Conservation (phyloP, 2,888 invertebrate genomes). For the Ormyrus thymus region DNA sequence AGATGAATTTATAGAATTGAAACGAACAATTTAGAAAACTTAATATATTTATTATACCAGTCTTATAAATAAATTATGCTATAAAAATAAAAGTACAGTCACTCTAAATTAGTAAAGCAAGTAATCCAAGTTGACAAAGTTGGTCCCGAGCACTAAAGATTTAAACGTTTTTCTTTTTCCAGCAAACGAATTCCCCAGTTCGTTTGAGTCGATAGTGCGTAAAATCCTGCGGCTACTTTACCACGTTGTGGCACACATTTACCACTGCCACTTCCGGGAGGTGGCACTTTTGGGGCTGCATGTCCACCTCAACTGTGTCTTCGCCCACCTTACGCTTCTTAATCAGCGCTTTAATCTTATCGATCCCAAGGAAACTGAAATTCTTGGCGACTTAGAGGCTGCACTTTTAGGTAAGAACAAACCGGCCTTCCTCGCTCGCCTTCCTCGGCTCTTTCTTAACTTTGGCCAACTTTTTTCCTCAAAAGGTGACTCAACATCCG, state of each 20-base stretch:
- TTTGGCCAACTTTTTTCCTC: slow-evolving; percentile 46
- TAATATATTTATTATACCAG: too few relatives aligned
- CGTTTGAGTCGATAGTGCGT: slow-evolving; percentile 95
- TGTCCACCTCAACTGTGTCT: slow-evolving; percentile 97
- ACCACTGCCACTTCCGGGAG: slow-evolving; percentile 98
- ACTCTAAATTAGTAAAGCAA: too few relatives aligned
- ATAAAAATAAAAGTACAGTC: too few relatives aligned
- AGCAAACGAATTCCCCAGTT: slow-evolving; percentile 95
- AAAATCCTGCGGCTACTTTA: slow-evolving; percentile 97
- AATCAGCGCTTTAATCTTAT: slow-evolving; percentile 92
- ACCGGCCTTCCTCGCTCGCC: neutral
- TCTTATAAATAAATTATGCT: too few relatives aligned
- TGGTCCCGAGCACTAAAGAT: too few relatives aligned
- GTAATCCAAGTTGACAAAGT: too few relatives aligned
- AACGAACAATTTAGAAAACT: too few relatives aligned
- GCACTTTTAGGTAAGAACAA: slow-evolving; percentile 78
- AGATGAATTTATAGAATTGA: too few relatives aligned
- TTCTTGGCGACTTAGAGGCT: slow-evolving; percentile 92
- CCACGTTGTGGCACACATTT: slow-evolving; percentile 98
- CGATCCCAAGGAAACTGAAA: slow-evolving; percentile 96
- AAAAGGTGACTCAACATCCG: slow-evolving; percentile 71
- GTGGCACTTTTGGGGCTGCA: slow-evolving; percentile 94
- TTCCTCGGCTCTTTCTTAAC: neutral
- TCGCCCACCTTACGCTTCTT: slow-evolving; percentile 94
- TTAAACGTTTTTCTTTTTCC: slow-evolving; percentile 61